Conservation (phyloP, 2,113 vertebrate genomes). For the Dolichotis patagonum region DNA sequence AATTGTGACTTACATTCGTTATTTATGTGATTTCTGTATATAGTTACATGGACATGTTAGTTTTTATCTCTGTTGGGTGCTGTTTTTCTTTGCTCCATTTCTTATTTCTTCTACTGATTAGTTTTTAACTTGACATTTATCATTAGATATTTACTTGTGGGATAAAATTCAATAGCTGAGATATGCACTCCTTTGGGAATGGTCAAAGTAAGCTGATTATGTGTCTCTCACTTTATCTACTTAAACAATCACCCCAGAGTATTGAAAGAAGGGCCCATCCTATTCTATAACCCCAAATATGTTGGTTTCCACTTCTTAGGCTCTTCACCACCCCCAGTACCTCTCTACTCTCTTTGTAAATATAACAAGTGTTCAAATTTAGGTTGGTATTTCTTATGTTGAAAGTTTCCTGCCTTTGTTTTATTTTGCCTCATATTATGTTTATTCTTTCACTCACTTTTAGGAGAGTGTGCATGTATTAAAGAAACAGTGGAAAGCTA, state of each 20-base stretch:
- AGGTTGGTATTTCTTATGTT: background rate
- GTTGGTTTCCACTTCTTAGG: background rate
- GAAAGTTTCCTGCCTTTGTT: background rate
- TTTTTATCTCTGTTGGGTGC: background rate
- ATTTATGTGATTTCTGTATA: background rate
- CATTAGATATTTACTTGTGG: background rate
- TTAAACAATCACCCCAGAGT: background rate
- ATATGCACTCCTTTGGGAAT: too few species aligned
- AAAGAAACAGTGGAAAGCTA: background rate
- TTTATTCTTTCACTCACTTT: conserved; percentile 40
- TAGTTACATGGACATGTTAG: background rate
- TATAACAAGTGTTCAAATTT: background rate
- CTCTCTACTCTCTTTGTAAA: background rate
- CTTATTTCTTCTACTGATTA: background rate
- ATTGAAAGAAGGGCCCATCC: background rate
- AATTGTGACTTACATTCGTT: conserved; percentile 25
- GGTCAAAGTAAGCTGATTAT: background rate
- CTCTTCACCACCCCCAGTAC: fast-evolving
- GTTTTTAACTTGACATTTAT: background rate
- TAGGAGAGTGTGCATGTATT: background rate
- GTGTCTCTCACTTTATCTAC: background rate
- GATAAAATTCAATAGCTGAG: too few species aligned
- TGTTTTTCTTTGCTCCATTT: background rate
- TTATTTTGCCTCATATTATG: background rate
- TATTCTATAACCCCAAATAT: background rate